Percentiles rank a stretch among this genome's conserved stretches.
phyloP scores from a whole-genome alignment of 1,140 invertebrate species.

The Cotesia chilonis region DNA sequence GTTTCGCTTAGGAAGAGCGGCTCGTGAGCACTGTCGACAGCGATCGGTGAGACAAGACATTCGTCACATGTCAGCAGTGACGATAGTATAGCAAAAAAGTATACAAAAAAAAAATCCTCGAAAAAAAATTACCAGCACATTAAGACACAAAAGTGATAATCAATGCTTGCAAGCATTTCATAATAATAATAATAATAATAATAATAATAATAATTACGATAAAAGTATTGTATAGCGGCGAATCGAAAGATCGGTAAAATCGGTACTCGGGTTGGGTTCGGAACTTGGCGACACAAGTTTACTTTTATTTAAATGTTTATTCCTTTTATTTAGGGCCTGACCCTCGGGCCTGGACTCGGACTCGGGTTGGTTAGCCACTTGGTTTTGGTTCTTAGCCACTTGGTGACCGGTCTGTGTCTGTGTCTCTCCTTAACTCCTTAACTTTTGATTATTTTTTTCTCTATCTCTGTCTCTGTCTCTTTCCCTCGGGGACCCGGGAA shows the following conservation, averaged over 20 bases:
- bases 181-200: no score
- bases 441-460: slow-evolving; percentile 11
- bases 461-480: slow-evolving; percentile 5
- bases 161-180: neutral
- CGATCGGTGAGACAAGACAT: slow-evolving; percentile 46
- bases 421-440: slow-evolving; percentile 13
- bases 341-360: slow-evolving; percentile 50
- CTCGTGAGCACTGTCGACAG: slow-evolving; percentile 43
- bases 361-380: slow-evolving; percentile 22
- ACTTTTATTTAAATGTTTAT: slow-evolving; percentile 66
- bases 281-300: slow-evolving; percentile 58
- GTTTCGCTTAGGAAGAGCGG: slow-evolving; percentile 29
- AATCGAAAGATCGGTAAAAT: neutral
- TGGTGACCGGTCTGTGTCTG: slow-evolving; percentile 28
- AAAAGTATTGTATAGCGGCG: no score
- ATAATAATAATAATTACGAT: no score
- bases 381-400: slow-evolving; percentile 59
- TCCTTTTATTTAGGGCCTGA: slow-evolving; percentile 65
- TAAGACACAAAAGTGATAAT: slow-evolving; percentile 16
- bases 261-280: slow-evolving; percentile 2
- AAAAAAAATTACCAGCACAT: slow-evolving; percentile 20
- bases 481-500: slow-evolving; percentile 31
- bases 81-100: slow-evolving; percentile 38
- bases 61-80: slow-evolving; percentile 42
- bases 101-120: slow-evolving; percentile 22